These are phyloP conservation scores for Platalea minor DNA, from an alignment of 2,797 vertebrate genomes.

Conservation along the genomic window DNA sequence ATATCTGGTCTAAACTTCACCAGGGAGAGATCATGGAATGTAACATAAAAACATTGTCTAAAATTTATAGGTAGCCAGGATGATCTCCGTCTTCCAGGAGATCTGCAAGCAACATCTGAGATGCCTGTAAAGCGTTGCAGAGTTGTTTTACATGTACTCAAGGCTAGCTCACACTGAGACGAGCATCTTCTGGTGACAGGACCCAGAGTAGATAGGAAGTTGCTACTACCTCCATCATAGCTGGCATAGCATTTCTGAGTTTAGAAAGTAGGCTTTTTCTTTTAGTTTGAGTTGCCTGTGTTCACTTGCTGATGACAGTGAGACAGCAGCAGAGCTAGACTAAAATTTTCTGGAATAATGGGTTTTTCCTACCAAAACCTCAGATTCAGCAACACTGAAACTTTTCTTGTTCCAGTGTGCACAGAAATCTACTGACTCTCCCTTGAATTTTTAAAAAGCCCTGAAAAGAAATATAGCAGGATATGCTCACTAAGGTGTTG, in stretches of 20 bases:
- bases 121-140: neutral
- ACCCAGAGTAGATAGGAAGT: neutral
- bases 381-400: neutral
- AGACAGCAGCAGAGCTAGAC: neutral
- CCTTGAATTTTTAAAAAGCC: neutral
- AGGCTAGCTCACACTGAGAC: neutral
- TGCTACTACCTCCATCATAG: neutral
- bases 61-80: neutral
- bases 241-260: neutral
- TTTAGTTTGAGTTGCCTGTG: neutral
- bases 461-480: neutral
- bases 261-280: neutral
- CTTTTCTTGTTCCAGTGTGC: neutral
- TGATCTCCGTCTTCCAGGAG: neutral
- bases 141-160: neutral
- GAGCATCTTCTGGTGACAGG: accelerated
- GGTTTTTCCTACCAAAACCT: neutral
- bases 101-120: neutral
- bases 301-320: neutral
- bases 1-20: neutral
- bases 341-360: neutral
- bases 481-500: neutral
- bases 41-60: neutral
- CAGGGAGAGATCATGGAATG: accelerated
- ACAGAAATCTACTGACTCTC: neutral